A percentile compares a stretch with the other conserved stretches of the same genome.
Conservation (phyloP, 2,888 invertebrate species). For the Tanypteryx hageni region DNA sequence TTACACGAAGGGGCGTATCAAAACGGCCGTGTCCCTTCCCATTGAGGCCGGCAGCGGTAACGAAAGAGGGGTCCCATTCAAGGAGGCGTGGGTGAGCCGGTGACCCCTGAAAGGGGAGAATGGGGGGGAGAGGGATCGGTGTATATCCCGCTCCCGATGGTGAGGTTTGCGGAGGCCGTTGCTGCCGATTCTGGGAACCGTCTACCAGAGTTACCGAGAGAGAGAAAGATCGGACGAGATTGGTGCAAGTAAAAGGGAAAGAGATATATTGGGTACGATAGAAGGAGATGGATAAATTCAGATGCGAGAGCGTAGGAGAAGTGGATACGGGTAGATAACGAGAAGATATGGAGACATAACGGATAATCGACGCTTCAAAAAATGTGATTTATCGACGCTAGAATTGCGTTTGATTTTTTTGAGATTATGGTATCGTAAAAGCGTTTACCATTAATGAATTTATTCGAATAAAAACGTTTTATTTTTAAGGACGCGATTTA, state of each 20-base stretch:
- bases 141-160: neutral
- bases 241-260: neutral
- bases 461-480: too few relatives aligned
- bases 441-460: too few relatives aligned
- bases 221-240: neutral
- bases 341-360: constrained; percentile 5
- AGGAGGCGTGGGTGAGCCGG: neutral
- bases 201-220: neutral
- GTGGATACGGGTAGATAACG: constrained; percentile 40
- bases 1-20: constrained; percentile 45
- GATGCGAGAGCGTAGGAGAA: constrained; percentile 26
- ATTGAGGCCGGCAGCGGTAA: neutral
- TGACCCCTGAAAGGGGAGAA: constrained; percentile 12
- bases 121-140: neutral
- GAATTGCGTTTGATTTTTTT: too few relatives aligned
- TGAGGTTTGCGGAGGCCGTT: neutral
- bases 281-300: constrained; percentile 10
- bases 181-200: constrained; percentile 47
- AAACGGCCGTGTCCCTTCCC: constrained; percentile 9
- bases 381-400: too few relatives aligned
- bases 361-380: neutral
- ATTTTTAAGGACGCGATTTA: too few relatives aligned
- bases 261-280: constrained; percentile 34
- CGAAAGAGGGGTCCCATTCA: neutral
- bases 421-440: too few relatives aligned